These are phyloP conservation scores for Lampris incognitus DNA, from an alignment of 2,113 vertebrate genomes.

Conservation along the genomic window DNA sequence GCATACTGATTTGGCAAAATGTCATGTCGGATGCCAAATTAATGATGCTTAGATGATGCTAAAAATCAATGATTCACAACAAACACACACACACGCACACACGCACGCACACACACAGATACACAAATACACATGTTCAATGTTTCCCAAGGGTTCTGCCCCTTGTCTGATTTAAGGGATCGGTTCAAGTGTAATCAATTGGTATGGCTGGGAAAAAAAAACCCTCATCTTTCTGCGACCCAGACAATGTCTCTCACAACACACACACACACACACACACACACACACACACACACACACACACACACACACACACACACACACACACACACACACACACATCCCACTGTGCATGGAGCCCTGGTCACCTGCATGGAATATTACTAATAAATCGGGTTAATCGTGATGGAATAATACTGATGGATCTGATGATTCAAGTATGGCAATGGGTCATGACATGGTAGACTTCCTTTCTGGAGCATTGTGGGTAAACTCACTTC, in stretches of 20 bases:
- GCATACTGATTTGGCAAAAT: no score
- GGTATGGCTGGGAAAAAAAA: constrained; percentile 32
- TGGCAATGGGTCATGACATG: no score
- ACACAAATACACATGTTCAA: neutral
- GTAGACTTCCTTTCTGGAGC: no score
- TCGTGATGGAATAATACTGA: no score
- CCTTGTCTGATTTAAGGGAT: constrained; percentile 27
- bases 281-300: neutral
- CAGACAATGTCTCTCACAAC: constrained; percentile 24
- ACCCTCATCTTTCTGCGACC: constrained; percentile 24
- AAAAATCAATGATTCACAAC: constrained; percentile 57
- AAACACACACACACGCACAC: constrained; percentile 4
- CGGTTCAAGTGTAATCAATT: constrained; percentile 37
- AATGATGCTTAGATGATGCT: constrained; percentile 50
- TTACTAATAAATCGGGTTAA: no score
- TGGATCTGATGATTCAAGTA: no score
- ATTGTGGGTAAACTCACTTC: no score
- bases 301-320: neutral
- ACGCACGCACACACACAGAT: neutral
- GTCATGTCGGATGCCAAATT: neutral
- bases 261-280: neutral
- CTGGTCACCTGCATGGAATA: no score
- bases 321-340: neutral
- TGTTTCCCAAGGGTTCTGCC: neutral
- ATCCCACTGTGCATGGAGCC: neutral